Evolutionary conservation across 1,140 invertebrate species (phyloP), one percentile per base, ranked within the genome.

Genomic region (Sycophila sp.): DNA sequence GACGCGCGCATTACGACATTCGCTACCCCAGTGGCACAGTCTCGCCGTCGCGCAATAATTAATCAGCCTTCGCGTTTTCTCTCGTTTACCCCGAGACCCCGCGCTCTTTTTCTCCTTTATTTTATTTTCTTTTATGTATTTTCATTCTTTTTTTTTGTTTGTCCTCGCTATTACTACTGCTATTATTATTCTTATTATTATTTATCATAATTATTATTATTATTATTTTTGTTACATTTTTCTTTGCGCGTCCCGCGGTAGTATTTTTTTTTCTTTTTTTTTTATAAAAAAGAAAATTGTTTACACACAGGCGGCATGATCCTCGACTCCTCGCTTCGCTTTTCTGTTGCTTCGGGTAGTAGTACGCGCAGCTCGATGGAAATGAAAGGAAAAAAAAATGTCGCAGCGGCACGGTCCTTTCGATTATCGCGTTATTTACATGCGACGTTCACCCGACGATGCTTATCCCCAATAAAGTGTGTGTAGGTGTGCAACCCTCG

Each of bases 51-150:
- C 26, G 51, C 59, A 70, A 64, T 66, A 51, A 71, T 49, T 71
- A 71, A 64, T 71, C 69, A 65, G 60, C 59, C 68, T 70, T 70
- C 42, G 62, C 60, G 40, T 59, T 71, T 71, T 71, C 51, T 64
- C 59, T 62, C 13, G 30, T 17, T 0, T n/a, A n/a, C 38, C 10
- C 58, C 30, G 38, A 56, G 53, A 56, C n/a, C 40, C 24, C 15
- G 51, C 63, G 49, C 36, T 32, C 26, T 55, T 59, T 69, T 17
- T 69, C 19, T 19, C 42, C 38, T 2, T 15, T 42, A 42, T 60
- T 28, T 28, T 42, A 38, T 65, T 60, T 58, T 42, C 4, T 24
- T 2, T 62, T 30, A 4, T 53, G 8, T 62, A 13, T 34, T 22
- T 53, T 8, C 26, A 30, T 36, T 19, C 45, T 2, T 47, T 47